Percentiles rank a stretch among this genome's conserved stretches.
These are phyloP conservation scores for Eufriesea mexicana DNA, from an alignment of 1,140 invertebrate genomes.

Conservation along the genomic window DNA sequence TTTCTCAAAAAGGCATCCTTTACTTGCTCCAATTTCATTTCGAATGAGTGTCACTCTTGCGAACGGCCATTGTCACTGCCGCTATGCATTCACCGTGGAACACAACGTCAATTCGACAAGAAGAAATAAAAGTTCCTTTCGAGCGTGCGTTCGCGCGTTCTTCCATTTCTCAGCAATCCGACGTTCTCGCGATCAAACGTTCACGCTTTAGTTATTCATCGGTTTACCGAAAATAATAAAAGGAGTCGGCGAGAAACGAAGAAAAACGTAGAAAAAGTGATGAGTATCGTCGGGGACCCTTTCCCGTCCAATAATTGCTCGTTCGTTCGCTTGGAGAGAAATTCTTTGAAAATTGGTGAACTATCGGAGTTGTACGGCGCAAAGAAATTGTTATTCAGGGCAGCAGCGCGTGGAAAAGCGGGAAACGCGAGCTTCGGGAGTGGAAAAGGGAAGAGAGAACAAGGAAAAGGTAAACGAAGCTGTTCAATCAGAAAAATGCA, in stretches of 20 bases:
- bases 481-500: constrained; percentile 2
- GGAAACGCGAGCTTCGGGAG: not conserved
- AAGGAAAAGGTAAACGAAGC: not conserved
- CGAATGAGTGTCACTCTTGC: not conserved
- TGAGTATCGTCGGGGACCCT: not conserved
- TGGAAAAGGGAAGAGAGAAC: not conserved
- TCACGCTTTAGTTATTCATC: not conserved
- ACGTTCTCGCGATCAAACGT: not conserved
- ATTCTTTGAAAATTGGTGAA: not conserved
- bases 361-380: no score
- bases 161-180: not conserved
- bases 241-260: not conserved
- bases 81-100: not conserved
- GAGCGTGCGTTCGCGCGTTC: not conserved
- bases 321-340: not conserved
- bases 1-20: not conserved
- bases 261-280: not conserved
- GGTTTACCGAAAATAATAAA: not conserved
- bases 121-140: not conserved
- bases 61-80: not conserved
- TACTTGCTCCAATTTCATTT: not conserved
- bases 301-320: not conserved
- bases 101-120: not conserved
- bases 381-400: not conserved
- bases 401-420: not conserved